Conservation (phyloP, 2,888 invertebrate genomes). For the Odontomyia ornata region DNA sequence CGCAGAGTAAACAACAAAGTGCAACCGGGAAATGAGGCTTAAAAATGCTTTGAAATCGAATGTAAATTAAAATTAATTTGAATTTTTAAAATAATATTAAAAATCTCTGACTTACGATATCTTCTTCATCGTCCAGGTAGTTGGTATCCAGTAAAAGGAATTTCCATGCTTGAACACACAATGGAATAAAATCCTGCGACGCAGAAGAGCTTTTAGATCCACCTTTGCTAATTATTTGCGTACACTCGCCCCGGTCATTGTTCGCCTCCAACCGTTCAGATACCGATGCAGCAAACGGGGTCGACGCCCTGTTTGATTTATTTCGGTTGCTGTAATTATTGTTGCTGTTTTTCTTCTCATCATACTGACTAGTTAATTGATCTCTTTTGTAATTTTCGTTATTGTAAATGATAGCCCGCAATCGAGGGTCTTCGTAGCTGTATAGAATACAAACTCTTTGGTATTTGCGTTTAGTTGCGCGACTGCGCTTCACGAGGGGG, state of each 20-base stretch:
- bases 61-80: too few species aligned
- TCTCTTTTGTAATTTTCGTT: constrained; percentile 55
- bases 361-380: constrained; percentile 23
- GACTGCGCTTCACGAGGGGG: constrained; percentile 7
- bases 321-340: not conserved
- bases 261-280: not conserved
- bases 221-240: not conserved
- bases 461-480: constrained; percentile 54
- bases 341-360: too few species aligned
- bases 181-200: constrained; percentile 52
- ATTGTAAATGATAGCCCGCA: constrained; percentile 62
- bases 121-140: constrained; percentile 64
- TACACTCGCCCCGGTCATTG: not conserved
- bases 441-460: constrained; percentile 61
- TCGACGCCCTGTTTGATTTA: not conserved
- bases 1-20: too few species aligned
- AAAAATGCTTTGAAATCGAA: too few species aligned
- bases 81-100: too few species aligned
- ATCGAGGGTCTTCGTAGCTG: constrained; percentile 57
- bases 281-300: not conserved
- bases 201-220: constrained; percentile 6
- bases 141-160: constrained; percentile 59
- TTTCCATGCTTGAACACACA: constrained; percentile 62
- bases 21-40: too few species aligned
- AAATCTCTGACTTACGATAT: constrained; percentile 63